phyloP scores from a whole-genome alignment of 2,888 invertebrate genomes.

The Neuroscelio doddi region DNA sequence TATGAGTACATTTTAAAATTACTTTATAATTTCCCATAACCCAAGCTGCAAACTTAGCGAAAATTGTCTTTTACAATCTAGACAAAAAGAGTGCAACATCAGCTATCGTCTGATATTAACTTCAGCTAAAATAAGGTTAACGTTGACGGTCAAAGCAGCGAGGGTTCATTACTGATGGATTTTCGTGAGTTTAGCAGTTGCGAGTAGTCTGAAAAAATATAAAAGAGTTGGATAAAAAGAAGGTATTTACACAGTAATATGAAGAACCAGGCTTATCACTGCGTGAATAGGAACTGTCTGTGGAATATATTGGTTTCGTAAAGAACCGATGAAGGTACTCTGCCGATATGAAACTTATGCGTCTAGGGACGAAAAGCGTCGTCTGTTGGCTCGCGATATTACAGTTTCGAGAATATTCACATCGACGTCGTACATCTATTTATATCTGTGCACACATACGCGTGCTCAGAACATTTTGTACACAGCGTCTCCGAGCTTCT shows the following conservation, averaged over 20 bases:
- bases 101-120: no score
- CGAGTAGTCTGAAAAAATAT: no score
- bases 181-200: no score
- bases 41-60: no score
- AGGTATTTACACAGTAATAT: conserved; percentile 63
- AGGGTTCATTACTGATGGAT: no score
- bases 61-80: no score
- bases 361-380: conserved; percentile 46
- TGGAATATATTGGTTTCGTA: conserved; percentile 56
- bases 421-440: conserved; percentile 18
- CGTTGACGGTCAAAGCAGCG: no score
- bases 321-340: conserved; percentile 19
- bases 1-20: no score
- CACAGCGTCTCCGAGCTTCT: conserved; percentile 8
- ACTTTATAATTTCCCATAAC: no score
- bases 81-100: no score
- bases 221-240: neutral
- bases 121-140: no score
- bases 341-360: conserved; percentile 53
- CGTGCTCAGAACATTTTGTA: conserved; percentile 1
- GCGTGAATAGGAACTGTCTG: conserved; percentile 52
- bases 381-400: conserved; percentile 53
- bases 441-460: conserved; percentile 8
- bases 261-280: conserved; percentile 57
- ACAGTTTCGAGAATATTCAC: conserved; percentile 44